A percentile compares a stretch with the other conserved stretches of the same genome.
These are phyloP conservation scores for Austrolebias charrua DNA, from an alignment of 2,797 vertebrate species.

Conservation along the genomic window DNA sequence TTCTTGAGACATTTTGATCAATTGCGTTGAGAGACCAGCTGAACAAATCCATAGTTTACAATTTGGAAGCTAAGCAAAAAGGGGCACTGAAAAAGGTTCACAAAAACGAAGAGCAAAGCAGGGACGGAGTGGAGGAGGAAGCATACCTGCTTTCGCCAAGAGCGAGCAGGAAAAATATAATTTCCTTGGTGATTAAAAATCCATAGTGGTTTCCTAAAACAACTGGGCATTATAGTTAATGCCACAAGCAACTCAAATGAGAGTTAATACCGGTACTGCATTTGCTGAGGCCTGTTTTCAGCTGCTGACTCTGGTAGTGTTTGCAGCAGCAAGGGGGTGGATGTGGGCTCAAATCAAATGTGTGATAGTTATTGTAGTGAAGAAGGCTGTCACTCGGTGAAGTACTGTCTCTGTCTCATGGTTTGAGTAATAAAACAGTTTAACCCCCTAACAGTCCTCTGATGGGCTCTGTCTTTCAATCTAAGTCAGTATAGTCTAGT, in stretches of 20 bases:
- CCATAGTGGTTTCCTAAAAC: not conserved
- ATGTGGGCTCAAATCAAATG: slow-evolving; percentile 33
- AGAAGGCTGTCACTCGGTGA: slow-evolving; percentile 9
- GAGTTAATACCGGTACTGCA: slow-evolving; percentile 4
- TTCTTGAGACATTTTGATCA: too few species aligned
- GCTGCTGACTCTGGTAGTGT: slow-evolving; percentile 6
- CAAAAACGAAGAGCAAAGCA: too few species aligned
- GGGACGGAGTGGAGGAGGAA: too few species aligned
- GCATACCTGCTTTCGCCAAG: too few species aligned
- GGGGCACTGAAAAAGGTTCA: too few species aligned
- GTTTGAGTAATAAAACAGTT: not conserved
- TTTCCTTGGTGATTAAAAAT: slow-evolving; percentile 1
- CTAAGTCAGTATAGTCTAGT: too few species aligned
- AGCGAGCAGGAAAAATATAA: not conserved
- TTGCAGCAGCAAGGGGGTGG: slow-evolving; percentile 15
- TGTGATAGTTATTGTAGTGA: slow-evolving; percentile 16
- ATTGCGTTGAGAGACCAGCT: too few species aligned
- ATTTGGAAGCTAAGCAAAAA: too few species aligned
- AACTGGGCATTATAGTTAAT: slow-evolving; percentile 7
- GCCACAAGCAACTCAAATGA: slow-evolving; percentile 7
- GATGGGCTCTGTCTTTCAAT: too few species aligned
- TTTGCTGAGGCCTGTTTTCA: slow-evolving; percentile 22
- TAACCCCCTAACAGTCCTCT: too few species aligned
- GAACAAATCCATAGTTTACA: too few species aligned
- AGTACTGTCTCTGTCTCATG: not conserved